Percentiles rank a stretch among this genome's conserved stretches.
Evolutionary conservation across 2,888 invertebrate species (phyloP).

Genomic region (Yponomeuta cagnagella): DNA sequence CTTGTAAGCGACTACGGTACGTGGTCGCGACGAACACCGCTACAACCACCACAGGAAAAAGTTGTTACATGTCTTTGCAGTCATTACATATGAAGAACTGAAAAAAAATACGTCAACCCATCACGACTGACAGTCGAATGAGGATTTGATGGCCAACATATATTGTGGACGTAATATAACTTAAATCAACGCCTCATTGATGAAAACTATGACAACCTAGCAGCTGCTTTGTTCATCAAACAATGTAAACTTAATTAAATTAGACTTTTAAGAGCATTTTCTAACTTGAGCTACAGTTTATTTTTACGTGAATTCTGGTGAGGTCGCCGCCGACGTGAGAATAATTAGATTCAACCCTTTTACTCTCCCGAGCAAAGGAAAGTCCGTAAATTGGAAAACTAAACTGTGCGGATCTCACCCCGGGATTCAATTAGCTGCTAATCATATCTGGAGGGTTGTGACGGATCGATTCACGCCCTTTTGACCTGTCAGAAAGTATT

Average conservation of each 20-base stretch:
- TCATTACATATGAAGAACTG: no score
- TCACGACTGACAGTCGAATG: no score
- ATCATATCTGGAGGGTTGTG: slow-evolving; percentile 73
- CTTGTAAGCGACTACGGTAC: no score
- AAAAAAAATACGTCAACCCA: no score
- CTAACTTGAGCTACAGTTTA: background rate
- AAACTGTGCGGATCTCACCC: slow-evolving; percentile 71
- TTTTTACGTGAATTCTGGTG: slow-evolving; percentile 13
- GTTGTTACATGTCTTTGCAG: no score
- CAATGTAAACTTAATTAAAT: background rate
- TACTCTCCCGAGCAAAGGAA: slow-evolving; percentile 55
- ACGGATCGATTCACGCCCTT: slow-evolving; percentile 52
- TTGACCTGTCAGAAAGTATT: slow-evolving; percentile 29
- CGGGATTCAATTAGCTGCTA: slow-evolving; percentile 73
- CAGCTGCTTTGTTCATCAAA: background rate
- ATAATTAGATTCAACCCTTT: slow-evolving; percentile 74
- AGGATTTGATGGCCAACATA: no score
- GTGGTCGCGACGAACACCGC: no score
- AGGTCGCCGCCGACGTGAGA: slow-evolving; percentile 37
- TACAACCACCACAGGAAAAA: no score
- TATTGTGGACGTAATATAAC: no score
- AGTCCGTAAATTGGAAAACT: slow-evolving; percentile 75
- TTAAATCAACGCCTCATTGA: no score
- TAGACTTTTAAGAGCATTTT: background rate
- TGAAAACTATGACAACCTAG: no score